Base-by-base conservation (phyloP, 2,888 invertebrate genomes). In the Mimas tiliae region DNA sequence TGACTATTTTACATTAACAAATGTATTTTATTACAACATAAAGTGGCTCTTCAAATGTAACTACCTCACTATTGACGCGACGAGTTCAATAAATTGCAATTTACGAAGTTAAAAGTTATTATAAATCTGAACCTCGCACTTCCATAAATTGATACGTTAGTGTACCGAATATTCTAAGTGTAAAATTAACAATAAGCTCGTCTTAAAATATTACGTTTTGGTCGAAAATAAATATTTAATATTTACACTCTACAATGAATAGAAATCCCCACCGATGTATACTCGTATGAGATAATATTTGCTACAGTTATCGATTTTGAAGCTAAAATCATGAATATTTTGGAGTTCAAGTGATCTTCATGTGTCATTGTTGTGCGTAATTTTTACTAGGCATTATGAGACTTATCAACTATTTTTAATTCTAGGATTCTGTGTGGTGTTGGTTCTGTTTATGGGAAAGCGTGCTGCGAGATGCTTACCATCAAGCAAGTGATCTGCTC, bases 291-390 rank as follows among this genome's bases (percentile, higher is more conserved):
- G 27, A 27, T 12, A 27, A 64, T 64, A 53, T 64, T 51, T 64
- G 45, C 27, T 16, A 45, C 16, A 52, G 21, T 27, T 52, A 33
- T 42, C 6, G n/a, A n/a, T 53, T 34, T 55, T 55, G 16, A 14
- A n/a, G 16, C 38, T 58, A 12, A 58, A 38, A 38, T 58, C 33
- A 53, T 53, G 19, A 11, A 16, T 58, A 58, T 38, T 58, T 58
- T 21, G 34, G 34, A 55, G 33, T 8, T 33, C n/a, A 34, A 8
- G n/a, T n/a, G n/a, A n/a, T n/a, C n/a, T n/a, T n/a, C n/a, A n/a
- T n/a, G 38, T 38, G 38, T 47, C 14, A 48, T 7, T 16, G 16
- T 16, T 48, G 16, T 2, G 16, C 48, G 48, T 9, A 1, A n/a
- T 47, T 47, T 48, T 16, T 48, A 16, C 12, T 48, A 48, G 16